Base-by-base conservation (phyloP, 2,888 invertebrate species). In the Vandiemenella viatica region DNA sequence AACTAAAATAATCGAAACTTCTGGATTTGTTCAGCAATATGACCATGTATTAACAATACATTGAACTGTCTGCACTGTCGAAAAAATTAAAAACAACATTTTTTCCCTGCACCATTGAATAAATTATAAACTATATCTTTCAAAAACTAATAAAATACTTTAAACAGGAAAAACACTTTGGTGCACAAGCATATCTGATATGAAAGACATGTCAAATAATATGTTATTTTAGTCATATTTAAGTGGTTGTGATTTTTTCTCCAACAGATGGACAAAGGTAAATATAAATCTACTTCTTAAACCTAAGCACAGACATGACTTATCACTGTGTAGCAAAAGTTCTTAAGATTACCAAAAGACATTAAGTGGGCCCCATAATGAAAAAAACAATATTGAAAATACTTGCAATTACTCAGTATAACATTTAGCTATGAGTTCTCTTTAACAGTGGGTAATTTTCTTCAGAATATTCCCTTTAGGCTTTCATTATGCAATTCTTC, bases 291-390 rank as follows among this genome's bases (percentile, higher is more conserved):
- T 47, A 47, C 43, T 23, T 41, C 50, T 51, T 51, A 51, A 51
- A 51, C 47, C 50, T 51, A 51, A 45, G 50, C 48, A 47, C 48
- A 48, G 48, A 45, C 19, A 48, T 51, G 32, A 50, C 43, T 46
- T 46, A 23, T 43, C 43, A 49, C 41, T 42, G 37, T n/a, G 32
- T 50, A 46, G 32, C 26, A 37, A 47, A 43, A 17, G 16, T 44
- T 47, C 21, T 37, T 48, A 37, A 45, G 44, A 48, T 45, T 45
- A 48, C 48, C 45, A 51, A 43, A 48, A 51, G 32, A 48, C 40
- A 48, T 44, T 20, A 16, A 51, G 47, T 48, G 50, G 50, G 48
- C 50, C 50, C 50, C 48, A 20, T 41, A 37, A 51, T 44, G 45
- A 50, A 50, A 50, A 50, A 41, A 50, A 13, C 10, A 3, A 32